phyloP scores from a whole-genome alignment of 2,113 vertebrate species.

The Hoplias malabaricus region DNA sequence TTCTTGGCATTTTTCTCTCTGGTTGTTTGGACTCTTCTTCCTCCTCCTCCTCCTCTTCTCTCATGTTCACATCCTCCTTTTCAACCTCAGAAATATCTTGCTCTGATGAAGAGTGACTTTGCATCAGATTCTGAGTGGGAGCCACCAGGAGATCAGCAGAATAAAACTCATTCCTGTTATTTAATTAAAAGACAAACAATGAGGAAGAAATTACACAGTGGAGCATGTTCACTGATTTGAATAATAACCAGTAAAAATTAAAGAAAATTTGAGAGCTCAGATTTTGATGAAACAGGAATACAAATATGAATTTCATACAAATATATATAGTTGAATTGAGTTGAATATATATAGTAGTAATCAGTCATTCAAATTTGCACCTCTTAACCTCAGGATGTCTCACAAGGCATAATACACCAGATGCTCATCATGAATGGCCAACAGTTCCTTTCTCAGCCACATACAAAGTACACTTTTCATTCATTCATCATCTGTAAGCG shows the following conservation, averaged over 20 bases:
- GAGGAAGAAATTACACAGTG: not conserved
- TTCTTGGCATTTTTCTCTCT: constrained; percentile 79
- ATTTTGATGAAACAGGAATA: not conserved
- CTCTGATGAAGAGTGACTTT: constrained; percentile 52
- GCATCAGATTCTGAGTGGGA: constrained; percentile 86
- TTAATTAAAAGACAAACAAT: not conserved
- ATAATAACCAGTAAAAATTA: not conserved
- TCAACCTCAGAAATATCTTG: constrained; percentile 51
- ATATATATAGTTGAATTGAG: no score
- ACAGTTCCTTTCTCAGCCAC: no score
- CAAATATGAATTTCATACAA: not conserved
- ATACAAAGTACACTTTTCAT: no score
- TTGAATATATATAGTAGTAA: no score
- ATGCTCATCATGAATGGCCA: no score
- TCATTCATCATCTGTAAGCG: no score
- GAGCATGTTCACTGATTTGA: not conserved
- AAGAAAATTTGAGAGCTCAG: no score
- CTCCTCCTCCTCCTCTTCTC: constrained; percentile 59
- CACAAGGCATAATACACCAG: no score
- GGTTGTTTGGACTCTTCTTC: constrained; percentile 53
- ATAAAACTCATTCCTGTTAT: constrained; percentile 90
- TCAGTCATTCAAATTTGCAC: no score
- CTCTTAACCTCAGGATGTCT: no score
- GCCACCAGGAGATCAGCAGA: constrained; percentile 86
- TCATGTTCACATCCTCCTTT: constrained; percentile 59